A percentile compares a stretch with the other conserved stretches of the same genome.
These are phyloP conservation scores for Furcula furcula DNA, from an alignment of 2,888 invertebrate genomes.

Conservation along the genomic window DNA sequence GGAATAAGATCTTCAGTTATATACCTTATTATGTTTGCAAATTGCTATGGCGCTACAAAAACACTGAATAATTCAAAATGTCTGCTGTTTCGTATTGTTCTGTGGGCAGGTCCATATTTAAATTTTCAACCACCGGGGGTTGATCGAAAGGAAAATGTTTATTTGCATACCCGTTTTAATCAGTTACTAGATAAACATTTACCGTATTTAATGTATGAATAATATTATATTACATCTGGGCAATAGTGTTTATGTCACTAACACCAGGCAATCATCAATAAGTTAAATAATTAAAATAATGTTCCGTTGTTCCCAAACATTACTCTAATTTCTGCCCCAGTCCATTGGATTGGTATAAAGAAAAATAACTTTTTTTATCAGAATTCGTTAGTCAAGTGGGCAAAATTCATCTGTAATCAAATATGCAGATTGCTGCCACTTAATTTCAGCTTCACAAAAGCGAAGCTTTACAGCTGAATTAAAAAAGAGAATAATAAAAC, in stretches of 20 bases:
- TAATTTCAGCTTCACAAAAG: neutral
- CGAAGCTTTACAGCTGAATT: neutral
- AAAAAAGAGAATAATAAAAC: neutral
- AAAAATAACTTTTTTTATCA: too few relatives aligned
- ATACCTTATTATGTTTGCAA: conserved; percentile 31
- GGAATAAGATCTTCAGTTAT: conserved; percentile 10
- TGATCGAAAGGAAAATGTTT: neutral
- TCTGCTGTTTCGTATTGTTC: conserved; percentile 12
- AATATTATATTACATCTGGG: too few relatives aligned
- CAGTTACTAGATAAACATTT: too few relatives aligned
- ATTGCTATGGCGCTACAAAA: conserved; percentile 17
- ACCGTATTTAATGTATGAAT: too few relatives aligned
- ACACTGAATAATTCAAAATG: conserved; percentile 26
- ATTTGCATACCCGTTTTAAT: too few relatives aligned
- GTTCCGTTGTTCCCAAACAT: too few relatives aligned
- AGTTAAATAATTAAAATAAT: too few relatives aligned
- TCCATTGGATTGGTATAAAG: too few relatives aligned
- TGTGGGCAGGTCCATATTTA: neutral
- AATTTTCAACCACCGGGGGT: neutral
- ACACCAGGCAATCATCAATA: too few relatives aligned
- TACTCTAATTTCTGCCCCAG: too few relatives aligned
- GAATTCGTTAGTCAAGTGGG: too few relatives aligned
- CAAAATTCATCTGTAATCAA: neutral
- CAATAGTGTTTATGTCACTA: too few relatives aligned
- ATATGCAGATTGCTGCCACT: neutral